These are phyloP conservation scores for Falco cherrug DNA, from an alignment of 2,797 vertebrate genomes.

Conservation along the genomic window DNA sequence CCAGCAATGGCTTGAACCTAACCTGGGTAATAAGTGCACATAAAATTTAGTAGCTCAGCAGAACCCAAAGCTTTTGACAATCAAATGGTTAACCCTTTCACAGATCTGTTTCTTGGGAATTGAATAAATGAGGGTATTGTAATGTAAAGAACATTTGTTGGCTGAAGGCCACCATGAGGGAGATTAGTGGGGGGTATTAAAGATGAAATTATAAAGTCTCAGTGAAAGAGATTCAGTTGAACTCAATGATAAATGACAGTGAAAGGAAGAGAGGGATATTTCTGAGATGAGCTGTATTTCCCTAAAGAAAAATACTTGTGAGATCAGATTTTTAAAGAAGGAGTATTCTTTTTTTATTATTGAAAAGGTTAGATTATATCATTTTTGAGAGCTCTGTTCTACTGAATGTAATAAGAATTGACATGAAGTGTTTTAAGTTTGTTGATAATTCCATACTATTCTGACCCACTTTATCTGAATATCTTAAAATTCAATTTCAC, in stretches of 20 bases:
- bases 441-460: slow-evolving; percentile 72
- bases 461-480: slow-evolving; percentile 73
- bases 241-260: slow-evolving; percentile 66
- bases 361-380: slow-evolving; percentile 68
- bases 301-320: slow-evolving; percentile 64
- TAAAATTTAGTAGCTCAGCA: slow-evolving; percentile 65
- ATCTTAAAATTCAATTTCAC: slow-evolving; percentile 75
- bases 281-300: slow-evolving; percentile 66
- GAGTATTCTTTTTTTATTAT: slow-evolving; percentile 61
- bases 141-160: slow-evolving; percentile 64
- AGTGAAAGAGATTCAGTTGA: slow-evolving; percentile 67
- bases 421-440: slow-evolving; percentile 74
- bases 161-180: slow-evolving; percentile 62
- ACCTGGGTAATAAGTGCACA: slow-evolving; percentile 54
- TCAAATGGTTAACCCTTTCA: slow-evolving; percentile 64
- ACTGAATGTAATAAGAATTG: slow-evolving; percentile 73
- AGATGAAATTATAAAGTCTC: slow-evolving; percentile 74
- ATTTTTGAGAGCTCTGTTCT: slow-evolving; percentile 67
- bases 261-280: slow-evolving; percentile 62
- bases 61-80: slow-evolving; percentile 68
- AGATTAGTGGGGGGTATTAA: slow-evolving; percentile 70
- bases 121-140: slow-evolving; percentile 62
- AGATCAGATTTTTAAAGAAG: slow-evolving; percentile 67
- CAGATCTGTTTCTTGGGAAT: slow-evolving; percentile 45
- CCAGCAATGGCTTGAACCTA: slow-evolving; percentile 58